Evolutionary conservation across 2,888 invertebrate genomes (phyloP).

Genomic region (Vanessa cardui): DNA sequence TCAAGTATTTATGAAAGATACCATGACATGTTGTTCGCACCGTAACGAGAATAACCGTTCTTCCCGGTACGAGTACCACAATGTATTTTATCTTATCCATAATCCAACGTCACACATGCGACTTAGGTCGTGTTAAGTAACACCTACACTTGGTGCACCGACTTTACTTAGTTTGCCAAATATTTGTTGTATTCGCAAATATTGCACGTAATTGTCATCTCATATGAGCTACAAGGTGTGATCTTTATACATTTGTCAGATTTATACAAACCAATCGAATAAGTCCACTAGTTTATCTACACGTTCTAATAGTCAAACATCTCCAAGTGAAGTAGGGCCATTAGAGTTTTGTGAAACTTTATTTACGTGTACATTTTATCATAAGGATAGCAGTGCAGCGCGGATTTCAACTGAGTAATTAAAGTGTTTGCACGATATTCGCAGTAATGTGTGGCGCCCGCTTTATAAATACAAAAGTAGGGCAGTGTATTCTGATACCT

Average conservation of each 20-base stretch:
- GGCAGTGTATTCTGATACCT: constrained; percentile 27
- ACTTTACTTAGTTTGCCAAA: no score
- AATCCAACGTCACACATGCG: not conserved
- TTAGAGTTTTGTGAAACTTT: not conserved
- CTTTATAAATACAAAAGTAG: constrained; percentile 28
- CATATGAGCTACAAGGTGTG: no score
- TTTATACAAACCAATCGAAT: no score
- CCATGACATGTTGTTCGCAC: not conserved
- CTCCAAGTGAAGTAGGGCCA: no score
- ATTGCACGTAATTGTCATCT: no score
- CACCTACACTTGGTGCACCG: no score
- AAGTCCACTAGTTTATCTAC: no score
- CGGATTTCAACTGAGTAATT: not conserved
- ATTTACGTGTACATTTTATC: not conserved
- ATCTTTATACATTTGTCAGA: no score
- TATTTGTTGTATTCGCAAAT: no score
- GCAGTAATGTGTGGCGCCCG: constrained; percentile 2
- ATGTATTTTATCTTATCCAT: not conserved
- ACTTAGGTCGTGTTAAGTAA: not conserved
- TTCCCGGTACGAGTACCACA: not conserved
- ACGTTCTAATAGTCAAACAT: no score
- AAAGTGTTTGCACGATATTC: not conserved
- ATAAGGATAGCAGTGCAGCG: not conserved
- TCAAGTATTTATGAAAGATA: not conserved
- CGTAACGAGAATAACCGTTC: constrained; percentile 7